Conservation (phyloP, 2,113 vertebrate genomes). For the Piaya cayana region DNA sequence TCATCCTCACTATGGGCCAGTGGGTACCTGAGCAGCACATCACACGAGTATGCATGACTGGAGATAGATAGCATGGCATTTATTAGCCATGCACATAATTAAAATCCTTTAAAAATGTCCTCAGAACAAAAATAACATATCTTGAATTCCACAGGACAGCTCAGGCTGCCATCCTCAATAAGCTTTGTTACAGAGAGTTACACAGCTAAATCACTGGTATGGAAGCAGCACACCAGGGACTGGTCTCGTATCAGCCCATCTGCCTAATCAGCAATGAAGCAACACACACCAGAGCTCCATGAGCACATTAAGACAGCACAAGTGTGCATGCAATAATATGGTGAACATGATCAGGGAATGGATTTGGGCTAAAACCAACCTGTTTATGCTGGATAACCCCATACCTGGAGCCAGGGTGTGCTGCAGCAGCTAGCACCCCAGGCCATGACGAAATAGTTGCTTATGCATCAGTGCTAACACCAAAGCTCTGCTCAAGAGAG, state of each 20-base stretch:
- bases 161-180: conserved; percentile 34
- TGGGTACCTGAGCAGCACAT: background rate
- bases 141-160: conserved; percentile 16
- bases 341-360: background rate
- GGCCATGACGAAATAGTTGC: fast-evolving
- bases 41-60: background rate
- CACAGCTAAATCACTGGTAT: background rate
- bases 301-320: background rate
- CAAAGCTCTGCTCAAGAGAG: background rate
- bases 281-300: background rate
- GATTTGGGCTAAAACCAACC: background rate
- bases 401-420: fast-evolving
- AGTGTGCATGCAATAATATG: fast-evolving
- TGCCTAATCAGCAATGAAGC: background rate
- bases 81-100: conserved; percentile 60
- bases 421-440: background rate
- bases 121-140: conserved; percentile 41
- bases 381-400: background rate
- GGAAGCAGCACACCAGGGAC: conserved; percentile 15
- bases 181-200: background rate
- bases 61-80: conserved; percentile 21
- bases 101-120: conserved; percentile 30
- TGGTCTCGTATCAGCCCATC: background rate
- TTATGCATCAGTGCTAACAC: background rate
- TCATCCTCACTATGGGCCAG: background rate